Evolutionary conservation across 2,113 vertebrate species (phyloP).

Genomic region (Pontoporia blainvillei): DNA sequence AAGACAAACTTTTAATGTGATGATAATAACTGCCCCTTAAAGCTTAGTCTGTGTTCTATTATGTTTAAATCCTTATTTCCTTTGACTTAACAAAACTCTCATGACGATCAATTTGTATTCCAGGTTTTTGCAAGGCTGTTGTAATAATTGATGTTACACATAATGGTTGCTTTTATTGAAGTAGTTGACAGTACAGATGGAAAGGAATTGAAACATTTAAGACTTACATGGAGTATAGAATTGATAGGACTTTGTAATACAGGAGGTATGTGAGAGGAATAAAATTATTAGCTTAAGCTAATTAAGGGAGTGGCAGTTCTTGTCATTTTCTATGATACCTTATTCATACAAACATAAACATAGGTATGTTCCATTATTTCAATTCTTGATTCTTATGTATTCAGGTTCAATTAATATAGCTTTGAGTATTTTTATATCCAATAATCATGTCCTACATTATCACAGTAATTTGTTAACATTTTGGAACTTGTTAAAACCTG

Average conservation of each 20-base stretch:
- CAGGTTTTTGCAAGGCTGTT: not conserved
- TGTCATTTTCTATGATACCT: not conserved
- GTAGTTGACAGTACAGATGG: not conserved
- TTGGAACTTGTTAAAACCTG: not conserved
- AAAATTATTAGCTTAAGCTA: not conserved
- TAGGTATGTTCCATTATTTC: not conserved
- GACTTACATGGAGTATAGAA: not conserved
- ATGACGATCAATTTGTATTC: not conserved
- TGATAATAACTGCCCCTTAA: not conserved
- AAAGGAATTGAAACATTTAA: not conserved
- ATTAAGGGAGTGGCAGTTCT: not conserved
- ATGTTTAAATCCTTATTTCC: not conserved
- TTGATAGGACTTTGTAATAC: not conserved
- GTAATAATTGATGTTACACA: not conserved
- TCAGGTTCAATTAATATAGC: not conserved
- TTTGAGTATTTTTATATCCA: not conserved
- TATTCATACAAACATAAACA: not conserved
- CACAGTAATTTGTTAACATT: not conserved
- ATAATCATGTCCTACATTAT: not conserved
- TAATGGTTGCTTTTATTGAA: not conserved
- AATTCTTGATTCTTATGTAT: not conserved
- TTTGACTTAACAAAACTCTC: not conserved
- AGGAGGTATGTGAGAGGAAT: not conserved
- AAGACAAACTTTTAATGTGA: not conserved
- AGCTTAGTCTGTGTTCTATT: not conserved